phyloP scores from a whole-genome alignment of 2,888 invertebrate genomes.

The Balanococcus diminutus region DNA sequence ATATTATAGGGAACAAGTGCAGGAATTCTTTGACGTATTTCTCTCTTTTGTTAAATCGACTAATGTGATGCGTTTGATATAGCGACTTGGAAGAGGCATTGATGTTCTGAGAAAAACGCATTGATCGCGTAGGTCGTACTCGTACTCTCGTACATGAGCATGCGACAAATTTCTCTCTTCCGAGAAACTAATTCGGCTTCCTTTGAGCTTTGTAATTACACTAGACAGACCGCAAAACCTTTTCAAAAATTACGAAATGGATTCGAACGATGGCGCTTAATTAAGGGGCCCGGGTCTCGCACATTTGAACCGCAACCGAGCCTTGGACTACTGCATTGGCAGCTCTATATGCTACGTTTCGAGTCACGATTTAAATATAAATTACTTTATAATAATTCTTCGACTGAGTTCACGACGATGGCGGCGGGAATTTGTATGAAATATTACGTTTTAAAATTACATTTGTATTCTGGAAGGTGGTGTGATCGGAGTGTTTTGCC shows the following conservation, averaged over 20 bases:
- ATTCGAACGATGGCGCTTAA: slow-evolving; percentile 16
- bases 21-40: neutral
- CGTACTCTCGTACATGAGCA: neutral
- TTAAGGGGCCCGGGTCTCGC: neutral
- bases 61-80: neutral
- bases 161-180: slow-evolving; percentile 15
- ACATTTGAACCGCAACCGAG: slow-evolving; percentile 26
- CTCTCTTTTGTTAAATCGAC: neutral
- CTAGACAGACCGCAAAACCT: neutral
- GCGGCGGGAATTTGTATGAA: neutral
- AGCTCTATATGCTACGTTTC: neutral
- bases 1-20: slow-evolving; percentile 1
- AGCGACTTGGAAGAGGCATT: neutral
- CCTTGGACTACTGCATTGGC: neutral
- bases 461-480: neutral
- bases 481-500: neutral
- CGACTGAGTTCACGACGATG: neutral
- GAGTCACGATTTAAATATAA: slow-evolving; percentile 44
- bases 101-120: neutral
- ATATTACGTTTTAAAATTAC: slow-evolving; percentile 5
- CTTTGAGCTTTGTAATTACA: slow-evolving; percentile 31
- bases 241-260: neutral
- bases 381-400: slow-evolving; percentile 36
- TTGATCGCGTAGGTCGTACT: neutral
- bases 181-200: neutral